These are phyloP conservation scores for Agelaius tricolor DNA, from an alignment of 2,113 vertebrate species.

Conservation along the genomic window DNA sequence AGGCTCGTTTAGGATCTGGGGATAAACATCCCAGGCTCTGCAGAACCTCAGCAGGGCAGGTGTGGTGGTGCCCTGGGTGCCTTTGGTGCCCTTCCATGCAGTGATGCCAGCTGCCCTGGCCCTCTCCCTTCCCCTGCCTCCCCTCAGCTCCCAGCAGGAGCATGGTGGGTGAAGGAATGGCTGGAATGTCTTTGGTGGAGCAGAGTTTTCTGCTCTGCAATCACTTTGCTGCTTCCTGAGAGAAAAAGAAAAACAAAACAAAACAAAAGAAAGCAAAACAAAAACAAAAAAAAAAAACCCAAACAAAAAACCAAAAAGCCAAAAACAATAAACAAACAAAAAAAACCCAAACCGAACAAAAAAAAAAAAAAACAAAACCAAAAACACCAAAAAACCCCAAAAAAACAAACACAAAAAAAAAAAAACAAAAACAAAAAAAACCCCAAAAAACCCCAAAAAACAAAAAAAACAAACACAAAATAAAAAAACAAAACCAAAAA, in stretches of 20 bases:
- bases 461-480: no score
- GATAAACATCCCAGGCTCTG: neutral
- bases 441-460: no score
- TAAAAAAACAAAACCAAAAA: no score
- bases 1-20: neutral
- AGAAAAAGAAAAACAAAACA: neutral
- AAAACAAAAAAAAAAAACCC: no score
- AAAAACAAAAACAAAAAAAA: no score
- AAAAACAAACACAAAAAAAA: no score
- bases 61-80: neutral
- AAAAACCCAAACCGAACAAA: no score
- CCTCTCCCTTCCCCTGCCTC: neutral
- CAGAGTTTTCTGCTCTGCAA: slow-evolving; percentile 14
- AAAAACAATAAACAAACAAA: no score
- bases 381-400: no score
- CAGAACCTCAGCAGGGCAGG: fast-evolving
- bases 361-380: no score
- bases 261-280: no score
- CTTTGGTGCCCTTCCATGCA: neutral
- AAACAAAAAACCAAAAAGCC: no score
- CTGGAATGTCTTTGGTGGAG: slow-evolving; percentile 50
- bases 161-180: slow-evolving; percentile 52
- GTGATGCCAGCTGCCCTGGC: neutral
- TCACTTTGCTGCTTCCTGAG: slow-evolving; percentile 28
- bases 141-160: neutral